Evolutionary conservation across 1,140 invertebrate species (phyloP), one percentile per base, ranked within the genome.

Genomic region (Gonioctena quinquepunctata): DNA sequence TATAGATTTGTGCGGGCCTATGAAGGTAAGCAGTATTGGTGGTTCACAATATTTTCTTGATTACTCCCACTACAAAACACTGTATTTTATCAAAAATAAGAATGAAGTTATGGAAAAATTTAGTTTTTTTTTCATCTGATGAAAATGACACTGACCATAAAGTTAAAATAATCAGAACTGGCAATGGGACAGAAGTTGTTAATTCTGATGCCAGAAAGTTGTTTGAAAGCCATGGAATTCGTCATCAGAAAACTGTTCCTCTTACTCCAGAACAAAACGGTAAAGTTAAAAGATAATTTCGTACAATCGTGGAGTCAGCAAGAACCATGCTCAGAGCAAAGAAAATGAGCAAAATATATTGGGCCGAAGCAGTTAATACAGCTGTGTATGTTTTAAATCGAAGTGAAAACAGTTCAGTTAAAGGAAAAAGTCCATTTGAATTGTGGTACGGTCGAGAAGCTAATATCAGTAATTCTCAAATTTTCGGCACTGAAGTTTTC

Each of bases 191-290:
- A 7, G 84, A 86, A 33, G 83, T 83, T 68, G 49, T 80, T 0
- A 85, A 83, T 60, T 69, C 73, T 60, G 72, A 80, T 18, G 57
- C 85, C 1, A 69, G 77, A 64, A 59, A 13, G 50, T 81, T 4
- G 73, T 79, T 1, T 7, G 60, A 21, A 62, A 50, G 42, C 26
- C 59, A 42, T n/a, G 82, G 81, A 6, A 82, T 85, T 21, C 60
- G 25, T 22, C 82, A 85, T 68, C 77, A 84, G 72, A 79, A 60
- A 5, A 79, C 77, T 18, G 77, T 80, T 18, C 49, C 79, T 0
- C 86, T 86, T 68, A 84, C 81, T 3, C 83, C 85, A 0, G 68
- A 88, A 74, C 81, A 86, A 69, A 88, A 88, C 74, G 84, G 85
- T 3, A 72, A 72, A 23, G 78, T 80, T 18, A 86, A 86, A 69